A percentile compares a stretch with the other conserved stretches of the same genome.
phyloP scores from a whole-genome alignment of 2,113 vertebrate species.

The Cichladusa arquata region DNA sequence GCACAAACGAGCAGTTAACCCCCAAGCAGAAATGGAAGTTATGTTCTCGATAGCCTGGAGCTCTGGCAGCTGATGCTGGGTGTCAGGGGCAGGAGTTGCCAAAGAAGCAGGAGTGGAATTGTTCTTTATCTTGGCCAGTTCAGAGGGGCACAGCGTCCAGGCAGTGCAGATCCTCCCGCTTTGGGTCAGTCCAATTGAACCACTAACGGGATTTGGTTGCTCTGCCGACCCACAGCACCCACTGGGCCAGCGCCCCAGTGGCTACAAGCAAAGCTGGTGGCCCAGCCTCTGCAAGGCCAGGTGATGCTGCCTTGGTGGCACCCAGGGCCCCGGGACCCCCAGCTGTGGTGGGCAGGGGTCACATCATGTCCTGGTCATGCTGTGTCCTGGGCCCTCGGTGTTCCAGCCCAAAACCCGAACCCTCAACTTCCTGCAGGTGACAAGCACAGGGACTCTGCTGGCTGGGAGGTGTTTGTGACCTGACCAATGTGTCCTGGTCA shows the following conservation, averaged over 20 bases:
- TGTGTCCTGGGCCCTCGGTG: neutral
- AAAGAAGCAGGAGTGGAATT: rapidly evolving
- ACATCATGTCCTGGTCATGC: no score
- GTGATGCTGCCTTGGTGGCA: neutral
- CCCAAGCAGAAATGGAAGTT: rapidly evolving
- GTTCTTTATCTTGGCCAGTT: rapidly evolving
- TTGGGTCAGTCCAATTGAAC: neutral
- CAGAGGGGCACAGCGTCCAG: rapidly evolving
- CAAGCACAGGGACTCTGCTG: neutral
- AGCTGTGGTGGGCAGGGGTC: rapidly evolving
- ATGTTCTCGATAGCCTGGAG: neutral
- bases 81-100: neutral
- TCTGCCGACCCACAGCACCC: neutral
- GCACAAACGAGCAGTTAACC: neutral
- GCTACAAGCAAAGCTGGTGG: neutral
- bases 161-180: no score
- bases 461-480: neutral
- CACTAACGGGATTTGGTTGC: neutral
- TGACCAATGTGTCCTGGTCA: neutral
- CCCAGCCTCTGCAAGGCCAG: no score
- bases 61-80: rapidly evolving
- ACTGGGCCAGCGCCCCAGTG: rapidly evolving
- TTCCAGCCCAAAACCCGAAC: neutral
- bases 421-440: neutral
- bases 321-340: neutral